A percentile compares a stretch with the other conserved stretches of the same genome.
phyloP scores from a whole-genome alignment of 2,113 vertebrate species.

The Pampusana beccarii region DNA sequence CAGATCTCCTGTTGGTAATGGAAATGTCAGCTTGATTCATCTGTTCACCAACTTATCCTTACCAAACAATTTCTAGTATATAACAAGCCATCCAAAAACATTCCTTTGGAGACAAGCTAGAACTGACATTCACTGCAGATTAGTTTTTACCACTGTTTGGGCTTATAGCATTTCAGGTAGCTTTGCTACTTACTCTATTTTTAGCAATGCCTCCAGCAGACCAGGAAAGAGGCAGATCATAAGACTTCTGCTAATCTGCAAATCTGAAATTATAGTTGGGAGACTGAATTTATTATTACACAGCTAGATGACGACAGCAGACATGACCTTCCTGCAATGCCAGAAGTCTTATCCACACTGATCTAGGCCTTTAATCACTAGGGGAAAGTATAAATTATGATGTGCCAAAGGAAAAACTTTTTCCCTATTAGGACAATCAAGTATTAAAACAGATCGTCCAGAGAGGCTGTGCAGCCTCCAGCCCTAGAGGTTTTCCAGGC shows the following conservation, averaged over 20 bases:
- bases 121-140: neutral
- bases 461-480: neutral
- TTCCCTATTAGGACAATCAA: neutral
- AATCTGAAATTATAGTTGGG: constrained; percentile 43
- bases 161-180: constrained; percentile 1
- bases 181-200: constrained; percentile 39
- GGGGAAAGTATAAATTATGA: neutral
- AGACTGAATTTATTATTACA: constrained; percentile 12
- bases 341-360: neutral
- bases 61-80: constrained; percentile 38
- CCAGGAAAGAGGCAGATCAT: constrained; percentile 25
- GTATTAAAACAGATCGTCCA: neutral
- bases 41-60: neutral
- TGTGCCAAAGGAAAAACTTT: neutral
- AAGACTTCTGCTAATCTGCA: constrained; percentile 46
- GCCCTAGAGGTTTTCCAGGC: neutral
- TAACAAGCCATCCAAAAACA: neutral
- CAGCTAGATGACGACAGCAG: constrained; percentile 14
- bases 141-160: constrained; percentile 32
- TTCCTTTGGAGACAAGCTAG: constrained; percentile 19
- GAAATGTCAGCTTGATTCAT: constrained; percentile 75
- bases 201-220: constrained; percentile 34
- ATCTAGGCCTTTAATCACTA: constrained; percentile 6
- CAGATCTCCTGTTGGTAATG: constrained; percentile 61
- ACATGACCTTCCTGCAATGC: constrained; percentile 41